Evolutionary conservation across 2,888 invertebrate species (phyloP), one percentile per base, ranked within the genome.

Genomic region (Drosophila fungiperda): DNA sequence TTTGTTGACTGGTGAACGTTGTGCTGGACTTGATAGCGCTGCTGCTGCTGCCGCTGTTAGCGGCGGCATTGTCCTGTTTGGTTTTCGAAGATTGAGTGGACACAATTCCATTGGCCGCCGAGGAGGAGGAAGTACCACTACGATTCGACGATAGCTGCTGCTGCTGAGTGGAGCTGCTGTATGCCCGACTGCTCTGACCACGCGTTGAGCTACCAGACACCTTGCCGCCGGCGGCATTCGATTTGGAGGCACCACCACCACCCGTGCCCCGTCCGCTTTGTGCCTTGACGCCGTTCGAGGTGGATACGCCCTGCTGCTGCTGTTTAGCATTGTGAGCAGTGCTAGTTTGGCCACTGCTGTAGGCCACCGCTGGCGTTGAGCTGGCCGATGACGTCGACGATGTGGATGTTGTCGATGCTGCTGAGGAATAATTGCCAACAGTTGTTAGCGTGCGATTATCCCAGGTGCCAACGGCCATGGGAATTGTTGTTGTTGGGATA

Each of bases 391-490:
- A 89, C 7, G 81, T 84, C 15, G 83, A 89, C 45, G 88, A 84
- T 4, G 90, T 89, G 8, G 91, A 87, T 35, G 91, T 83, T 3
- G 91, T 89, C 0, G 92, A 91, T 7, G 90, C 85, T 2, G 89
- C 79, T 6, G 91, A 80, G 3, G 91, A 82, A 61, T 81, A 87
- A 33, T 87, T 83, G n/a, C 66, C 80, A 17, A 78, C 75, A 26
- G 73, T 67, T 23, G 71, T 66, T 52, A 61, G 15, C 1, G 92
- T 91, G 52, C 92, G 93, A 68, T 93, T 93, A 62, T 93, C 93
- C 93, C 93, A 93, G 0, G 93, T 92, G 53, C 92, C 93, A 2
- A 93, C 91, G 6, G 83, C 69, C 85, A 92, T 86, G 0, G 17
- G 57, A 42, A 23, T 45, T 45, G 45, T 45, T 42, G 42, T 42